phyloP scores from a whole-genome alignment of 2,113 vertebrate species.

The Stegastes partitus region DNA sequence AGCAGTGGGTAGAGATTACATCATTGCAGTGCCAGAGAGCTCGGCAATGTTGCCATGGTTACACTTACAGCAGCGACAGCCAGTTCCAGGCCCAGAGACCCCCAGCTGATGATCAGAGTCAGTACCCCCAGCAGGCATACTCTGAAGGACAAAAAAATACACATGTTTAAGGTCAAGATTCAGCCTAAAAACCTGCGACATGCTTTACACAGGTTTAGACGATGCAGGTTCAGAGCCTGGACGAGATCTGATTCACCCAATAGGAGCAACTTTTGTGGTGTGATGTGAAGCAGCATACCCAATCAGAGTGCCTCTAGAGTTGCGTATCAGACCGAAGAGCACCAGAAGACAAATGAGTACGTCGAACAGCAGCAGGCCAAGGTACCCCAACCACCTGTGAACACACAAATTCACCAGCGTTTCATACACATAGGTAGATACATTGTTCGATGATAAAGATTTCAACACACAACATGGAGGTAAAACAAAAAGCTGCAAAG shows the following conservation, averaged over 20 bases:
- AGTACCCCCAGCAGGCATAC: constrained; percentile 94
- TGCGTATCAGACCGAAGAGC: constrained; percentile 94
- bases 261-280: neutral
- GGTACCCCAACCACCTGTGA: constrained; percentile 92
- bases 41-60: constrained; percentile 71
- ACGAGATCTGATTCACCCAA: neutral
- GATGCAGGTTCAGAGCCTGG: neutral
- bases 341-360: constrained; percentile 95
- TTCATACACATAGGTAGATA: neutral
- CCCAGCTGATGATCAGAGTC: constrained; percentile 95
- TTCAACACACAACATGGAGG: too few species aligned
- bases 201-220: neutral
- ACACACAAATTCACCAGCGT: constrained; percentile 9
- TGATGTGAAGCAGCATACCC: constrained; percentile 81
- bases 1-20: constrained; percentile 66
- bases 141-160: constrained; percentile 77
- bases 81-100: constrained; percentile 92
- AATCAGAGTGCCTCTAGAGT: constrained; percentile 93
- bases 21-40: constrained; percentile 67
- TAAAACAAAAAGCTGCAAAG: too few species aligned
- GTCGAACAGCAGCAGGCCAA: constrained; percentile 91
- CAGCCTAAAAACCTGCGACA: neutral
- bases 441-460: too few species aligned
- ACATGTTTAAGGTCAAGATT: neutral
- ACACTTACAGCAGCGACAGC: constrained; percentile 90